Conservation (phyloP, 2,888 invertebrate species). For the Cyaniris semiargus region DNA sequence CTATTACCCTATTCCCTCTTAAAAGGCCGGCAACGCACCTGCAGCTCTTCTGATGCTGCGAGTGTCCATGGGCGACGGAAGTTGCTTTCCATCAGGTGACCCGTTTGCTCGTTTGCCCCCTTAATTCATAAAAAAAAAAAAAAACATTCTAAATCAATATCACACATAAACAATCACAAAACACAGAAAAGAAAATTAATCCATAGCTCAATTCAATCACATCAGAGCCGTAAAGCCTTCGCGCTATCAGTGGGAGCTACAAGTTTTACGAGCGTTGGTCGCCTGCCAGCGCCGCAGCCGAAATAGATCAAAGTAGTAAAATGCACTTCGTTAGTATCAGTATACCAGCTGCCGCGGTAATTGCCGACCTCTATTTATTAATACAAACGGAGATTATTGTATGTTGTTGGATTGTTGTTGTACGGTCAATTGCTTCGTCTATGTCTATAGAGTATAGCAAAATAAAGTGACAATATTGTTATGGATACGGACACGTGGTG, state of each 20-base stretch:
- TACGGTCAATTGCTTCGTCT: no score
- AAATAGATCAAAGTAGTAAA: slow-evolving; percentile 34
- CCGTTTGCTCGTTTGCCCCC: no score
- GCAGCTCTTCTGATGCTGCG: no score
- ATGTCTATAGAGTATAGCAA: no score
- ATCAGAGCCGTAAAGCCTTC: not conserved
- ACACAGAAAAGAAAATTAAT: not conserved
- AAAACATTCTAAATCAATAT: not conserved
- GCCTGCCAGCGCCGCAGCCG: slow-evolving; percentile 32
- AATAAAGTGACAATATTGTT: not conserved
- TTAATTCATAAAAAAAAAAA: no score
- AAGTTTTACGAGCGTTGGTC: slow-evolving; percentile 32
- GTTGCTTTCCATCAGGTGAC: no score
- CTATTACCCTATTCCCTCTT: no score
- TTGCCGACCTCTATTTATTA: not conserved
- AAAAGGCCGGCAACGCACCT: no score
- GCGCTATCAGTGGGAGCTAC: slow-evolving; percentile 10
- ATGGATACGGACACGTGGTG: no score
- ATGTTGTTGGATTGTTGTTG: not conserved
- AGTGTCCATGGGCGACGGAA: no score
- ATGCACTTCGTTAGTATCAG: slow-evolving; percentile 31
- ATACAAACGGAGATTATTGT: not conserved
- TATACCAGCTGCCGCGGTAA: slow-evolving; percentile 7
- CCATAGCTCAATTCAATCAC: slow-evolving; percentile 16
- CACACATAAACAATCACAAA: not conserved